phyloP scores from a whole-genome alignment of 1,140 invertebrate species.

The Thalassaphorura encarpata region DNA sequence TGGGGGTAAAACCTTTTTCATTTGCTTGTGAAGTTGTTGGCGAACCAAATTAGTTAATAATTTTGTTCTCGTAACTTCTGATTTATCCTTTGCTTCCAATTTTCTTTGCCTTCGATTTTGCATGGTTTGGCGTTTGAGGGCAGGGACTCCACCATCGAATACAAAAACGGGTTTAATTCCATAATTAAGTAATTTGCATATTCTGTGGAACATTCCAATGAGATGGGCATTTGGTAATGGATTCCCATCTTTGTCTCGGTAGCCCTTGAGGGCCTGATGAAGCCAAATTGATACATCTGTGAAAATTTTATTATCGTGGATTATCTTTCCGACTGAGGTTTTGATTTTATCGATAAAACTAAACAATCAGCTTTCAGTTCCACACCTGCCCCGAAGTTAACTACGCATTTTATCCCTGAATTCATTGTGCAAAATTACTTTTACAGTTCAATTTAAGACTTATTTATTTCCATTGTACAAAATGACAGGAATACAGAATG shows the following conservation, averaged over 20 bases:
- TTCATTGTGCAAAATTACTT: no score
- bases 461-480: background rate
- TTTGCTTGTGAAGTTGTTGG: constrained; percentile 19
- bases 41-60: constrained; percentile 53
- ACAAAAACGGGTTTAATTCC: constrained; percentile 96
- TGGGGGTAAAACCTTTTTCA: constrained; percentile 35
- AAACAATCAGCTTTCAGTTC: no score
- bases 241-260: constrained; percentile 71
- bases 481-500: background rate
- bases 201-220: constrained; percentile 77
- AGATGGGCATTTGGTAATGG: constrained; percentile 82
- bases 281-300: constrained; percentile 98
- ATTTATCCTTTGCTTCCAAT: constrained; percentile 55
- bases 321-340: no score
- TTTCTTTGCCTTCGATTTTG: constrained; percentile 64
- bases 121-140: constrained; percentile 86
- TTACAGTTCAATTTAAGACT: no score
- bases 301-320: no score
- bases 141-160: constrained; percentile 77
- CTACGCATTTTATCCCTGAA: no score
- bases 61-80: constrained; percentile 62
- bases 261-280: constrained; percentile 92
- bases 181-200: constrained; percentile 94
- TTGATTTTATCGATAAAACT: no score
- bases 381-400: no score